phyloP scores from a whole-genome alignment of 2,113 vertebrate species.

The Melanotaenia duboulayi region DNA sequence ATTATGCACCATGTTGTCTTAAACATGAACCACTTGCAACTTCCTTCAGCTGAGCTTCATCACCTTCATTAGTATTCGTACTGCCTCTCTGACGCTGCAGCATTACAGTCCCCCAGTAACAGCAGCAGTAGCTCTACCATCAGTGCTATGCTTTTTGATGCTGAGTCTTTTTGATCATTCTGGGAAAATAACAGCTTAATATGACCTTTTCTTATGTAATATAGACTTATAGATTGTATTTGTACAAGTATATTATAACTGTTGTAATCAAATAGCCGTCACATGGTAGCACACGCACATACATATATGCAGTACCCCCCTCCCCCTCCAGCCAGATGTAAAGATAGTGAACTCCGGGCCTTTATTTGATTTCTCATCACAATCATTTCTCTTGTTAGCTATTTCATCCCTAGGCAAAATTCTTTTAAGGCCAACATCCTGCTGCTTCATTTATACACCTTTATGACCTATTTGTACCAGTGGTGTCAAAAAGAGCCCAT shows the following conservation, averaged over 20 bases:
- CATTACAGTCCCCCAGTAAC: conserved; percentile 33
- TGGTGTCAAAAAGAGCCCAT: conserved; percentile 37
- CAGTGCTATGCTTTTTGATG: conserved; percentile 4
- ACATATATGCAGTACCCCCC: neutral
- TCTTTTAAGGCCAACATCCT: conserved; percentile 22
- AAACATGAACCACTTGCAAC: neutral
- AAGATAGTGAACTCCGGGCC: conserved; percentile 4
- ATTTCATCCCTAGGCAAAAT: conserved; percentile 1
- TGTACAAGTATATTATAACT: neutral
- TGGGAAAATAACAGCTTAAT: neutral
- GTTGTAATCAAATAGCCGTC: conserved; percentile 56
- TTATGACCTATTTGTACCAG: conserved; percentile 26
- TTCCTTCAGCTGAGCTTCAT: conserved; percentile 27
- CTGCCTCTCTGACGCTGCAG: conserved; percentile 57
- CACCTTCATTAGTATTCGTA: conserved; percentile 63
- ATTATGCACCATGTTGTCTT: too few relatives aligned
- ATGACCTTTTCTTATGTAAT: neutral
- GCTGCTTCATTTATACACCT: conserved; percentile 46
- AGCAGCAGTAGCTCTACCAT: conserved; percentile 41
- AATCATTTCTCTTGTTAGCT: conserved; percentile 52
- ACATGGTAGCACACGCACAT: conserved; percentile 25
- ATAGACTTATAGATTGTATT: neutral
- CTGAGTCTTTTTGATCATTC: conserved; percentile 20
- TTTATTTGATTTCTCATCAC: conserved; percentile 33
- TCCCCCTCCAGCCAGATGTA: conserved; percentile 18